Conservation (phyloP, 2,113 vertebrate genomes). For the Podarcis cretensis region DNA sequence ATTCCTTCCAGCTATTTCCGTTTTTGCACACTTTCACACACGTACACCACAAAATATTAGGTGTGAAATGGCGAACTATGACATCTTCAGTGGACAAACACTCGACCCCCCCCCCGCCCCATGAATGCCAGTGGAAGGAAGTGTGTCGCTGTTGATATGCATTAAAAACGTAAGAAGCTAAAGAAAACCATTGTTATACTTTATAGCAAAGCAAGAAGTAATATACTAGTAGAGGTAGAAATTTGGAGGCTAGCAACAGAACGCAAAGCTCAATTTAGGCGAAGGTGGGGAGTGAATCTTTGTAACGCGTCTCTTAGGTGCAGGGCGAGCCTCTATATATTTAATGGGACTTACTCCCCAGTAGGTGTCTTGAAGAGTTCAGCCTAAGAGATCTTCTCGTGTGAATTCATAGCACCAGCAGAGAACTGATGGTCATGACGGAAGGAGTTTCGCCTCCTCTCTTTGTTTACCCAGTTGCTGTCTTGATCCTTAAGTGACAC, state of each 20-base stretch:
- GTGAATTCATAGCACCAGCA: background rate
- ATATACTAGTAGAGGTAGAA: background rate
- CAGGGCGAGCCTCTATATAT: background rate
- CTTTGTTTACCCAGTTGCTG: background rate
- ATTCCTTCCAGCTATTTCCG: accelerated
- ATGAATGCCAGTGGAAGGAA: background rate
- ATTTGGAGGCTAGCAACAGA: background rate
- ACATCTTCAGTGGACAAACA: background rate
- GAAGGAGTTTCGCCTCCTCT: background rate
- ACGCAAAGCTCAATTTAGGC: background rate
- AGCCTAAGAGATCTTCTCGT: background rate
- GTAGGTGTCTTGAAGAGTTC: background rate
- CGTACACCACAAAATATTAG: background rate
- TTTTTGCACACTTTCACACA: background rate
- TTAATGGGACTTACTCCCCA: background rate
- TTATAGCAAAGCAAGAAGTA: background rate
- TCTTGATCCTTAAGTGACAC: background rate
- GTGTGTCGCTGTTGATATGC: background rate
- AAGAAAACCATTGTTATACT: background rate
- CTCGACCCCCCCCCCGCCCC: background rate
- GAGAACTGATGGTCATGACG: background rate
- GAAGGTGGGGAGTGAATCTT: background rate
- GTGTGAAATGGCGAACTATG: background rate
- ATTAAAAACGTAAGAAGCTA: background rate
- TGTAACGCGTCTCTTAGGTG: too few species aligned